Percentiles rank a stretch among this genome's conserved stretches.
Evolutionary conservation across 2,888 invertebrate genomes (phyloP).

Genomic region (Noctua pronuba): DNA sequence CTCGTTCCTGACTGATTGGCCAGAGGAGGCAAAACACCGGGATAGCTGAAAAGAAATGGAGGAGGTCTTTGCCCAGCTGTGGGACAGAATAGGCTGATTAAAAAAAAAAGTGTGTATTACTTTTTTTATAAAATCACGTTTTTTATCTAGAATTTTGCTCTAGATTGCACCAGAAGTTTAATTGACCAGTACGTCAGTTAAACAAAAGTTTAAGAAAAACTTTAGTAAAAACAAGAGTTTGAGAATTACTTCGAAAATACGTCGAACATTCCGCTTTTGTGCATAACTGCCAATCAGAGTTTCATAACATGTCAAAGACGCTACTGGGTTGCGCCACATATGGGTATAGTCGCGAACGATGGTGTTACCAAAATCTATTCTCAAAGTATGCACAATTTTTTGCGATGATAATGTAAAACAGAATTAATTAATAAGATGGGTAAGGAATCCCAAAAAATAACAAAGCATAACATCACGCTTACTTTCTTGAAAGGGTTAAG

Average conservation of each 20-base stretch:
- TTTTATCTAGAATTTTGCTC: too few species aligned
- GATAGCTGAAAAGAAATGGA: too few species aligned
- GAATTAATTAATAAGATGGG: not conserved
- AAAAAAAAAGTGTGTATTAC: too few species aligned
- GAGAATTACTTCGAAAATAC: constrained; percentile 18
- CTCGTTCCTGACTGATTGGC: too few species aligned
- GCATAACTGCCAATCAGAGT: constrained; percentile 67
- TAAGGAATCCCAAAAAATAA: not conserved
- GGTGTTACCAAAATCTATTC: constrained; percentile 4
- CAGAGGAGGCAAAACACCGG: too few species aligned
- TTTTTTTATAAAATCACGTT: too few species aligned
- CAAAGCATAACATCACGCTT: not conserved
- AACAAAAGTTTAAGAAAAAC: too few species aligned
- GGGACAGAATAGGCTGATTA: too few species aligned
- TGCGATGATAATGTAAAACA: not conserved
- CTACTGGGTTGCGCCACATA: constrained; percentile 60
- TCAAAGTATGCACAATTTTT: not conserved
- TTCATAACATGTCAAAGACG: constrained; percentile 65
- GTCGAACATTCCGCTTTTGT: constrained; percentile 39
- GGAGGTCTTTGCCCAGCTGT: too few species aligned
- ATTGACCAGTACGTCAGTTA: too few species aligned
- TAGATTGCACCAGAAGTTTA: too few species aligned
- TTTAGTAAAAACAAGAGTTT: not conserved
- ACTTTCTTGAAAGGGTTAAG: not conserved
- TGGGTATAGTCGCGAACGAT: constrained; percentile 27